Percentiles rank a stretch among this genome's conserved stretches.
phyloP scores from a whole-genome alignment of 2,113 vertebrate genomes.

The Pygoscelis adeliae region DNA sequence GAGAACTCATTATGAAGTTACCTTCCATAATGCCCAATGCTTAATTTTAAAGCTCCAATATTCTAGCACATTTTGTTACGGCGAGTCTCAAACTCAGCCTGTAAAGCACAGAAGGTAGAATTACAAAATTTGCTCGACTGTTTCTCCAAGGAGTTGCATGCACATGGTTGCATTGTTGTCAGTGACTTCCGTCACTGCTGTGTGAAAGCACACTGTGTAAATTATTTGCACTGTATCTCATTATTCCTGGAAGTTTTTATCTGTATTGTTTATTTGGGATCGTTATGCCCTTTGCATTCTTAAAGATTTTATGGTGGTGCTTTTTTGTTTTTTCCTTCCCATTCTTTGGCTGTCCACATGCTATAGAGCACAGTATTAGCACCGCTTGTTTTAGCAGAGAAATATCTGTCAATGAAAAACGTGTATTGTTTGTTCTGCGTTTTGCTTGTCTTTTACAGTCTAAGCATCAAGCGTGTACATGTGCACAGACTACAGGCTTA shows the following conservation, averaged over 20 bases:
- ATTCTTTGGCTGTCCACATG: neutral
- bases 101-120: constrained; percentile 17
- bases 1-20: constrained; percentile 31
- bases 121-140: constrained; percentile 6
- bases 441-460: constrained; percentile 8
- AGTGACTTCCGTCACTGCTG: constrained; percentile 44
- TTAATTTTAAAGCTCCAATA: constrained; percentile 54
- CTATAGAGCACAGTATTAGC: neutral
- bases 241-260: constrained; percentile 65
- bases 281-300: constrained; percentile 1
- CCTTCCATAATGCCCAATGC: constrained; percentile 9
- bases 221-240: constrained; percentile 60
- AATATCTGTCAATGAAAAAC: constrained; percentile 10
- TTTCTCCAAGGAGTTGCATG: constrained; percentile 44
- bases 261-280: constrained; percentile 13
- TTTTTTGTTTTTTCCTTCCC: neutral
- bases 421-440: constrained; percentile 22
- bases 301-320: neutral
- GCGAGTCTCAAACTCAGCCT: constrained; percentile 26
- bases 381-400: neutral
- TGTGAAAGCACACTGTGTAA: constrained; percentile 48
- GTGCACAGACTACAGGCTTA: neutral
- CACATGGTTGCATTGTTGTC: constrained; percentile 48
- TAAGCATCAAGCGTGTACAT: neutral
- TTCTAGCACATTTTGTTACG: neutral